Evolutionary conservation across 2,888 invertebrate genomes (phyloP), one percentile per base, ranked within the genome.

Genomic region (Harpalus rubripes): DNA sequence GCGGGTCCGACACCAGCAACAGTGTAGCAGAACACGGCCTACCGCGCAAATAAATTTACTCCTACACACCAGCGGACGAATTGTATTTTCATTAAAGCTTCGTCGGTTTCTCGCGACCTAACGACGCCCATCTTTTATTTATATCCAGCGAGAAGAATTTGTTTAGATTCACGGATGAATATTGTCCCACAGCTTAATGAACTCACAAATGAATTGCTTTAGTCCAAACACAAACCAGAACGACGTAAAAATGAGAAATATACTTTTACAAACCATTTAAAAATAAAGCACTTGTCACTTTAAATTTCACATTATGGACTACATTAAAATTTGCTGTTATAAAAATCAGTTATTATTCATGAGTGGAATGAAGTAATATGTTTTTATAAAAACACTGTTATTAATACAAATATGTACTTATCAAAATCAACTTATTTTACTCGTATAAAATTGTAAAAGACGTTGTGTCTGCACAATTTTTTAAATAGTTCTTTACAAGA

Each of bases 31-130:
- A 44, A 32, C 39, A 41, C 72, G 41, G 44, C 72, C 44, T 44
- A 78, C 78, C 56, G 72, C 44, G 56, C 41, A 80, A 80, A 80
- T 80, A 80, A 80, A 80, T 80, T 80, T 41, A 80, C 16, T 80
- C 61, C 39, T 80, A 61, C 61, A 32, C 18, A 80, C 26, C 12
- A 63, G 78, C 32, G 56, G 56, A 84, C 78, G 78, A 78, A 84
- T 84, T 84, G 84, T 84, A 78, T 78, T 84, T 84, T 84, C 84
- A 84, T 84, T 84, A 84, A 78, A 63, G 76, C 78, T 65, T 83
- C 83, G 59, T 58, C 78, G 65, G 84, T 84, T 78, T 78, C 59
- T 39, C 78, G 41, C 61, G 8, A 61, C 15, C 61, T 78, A 61
- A 80, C 32, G 59, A 80, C 41, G 32, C 18, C 61, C 12, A 79